Evolutionary conservation across 2,113 vertebrate species (phyloP), one percentile per base, ranked within the genome.

Genomic region (Speoplatyrhinus poulsoni): DNA sequence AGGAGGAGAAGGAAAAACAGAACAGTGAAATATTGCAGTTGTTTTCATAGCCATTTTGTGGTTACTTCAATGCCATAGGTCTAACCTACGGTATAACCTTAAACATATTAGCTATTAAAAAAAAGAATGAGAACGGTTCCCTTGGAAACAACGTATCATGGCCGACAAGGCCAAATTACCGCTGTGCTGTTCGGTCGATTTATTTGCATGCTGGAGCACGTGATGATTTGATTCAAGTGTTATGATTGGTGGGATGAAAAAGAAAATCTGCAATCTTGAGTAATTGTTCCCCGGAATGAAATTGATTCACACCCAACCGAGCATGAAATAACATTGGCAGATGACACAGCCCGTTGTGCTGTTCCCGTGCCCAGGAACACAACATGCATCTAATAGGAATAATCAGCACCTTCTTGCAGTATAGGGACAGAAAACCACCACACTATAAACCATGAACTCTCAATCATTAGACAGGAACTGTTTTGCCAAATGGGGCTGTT

Each of bases 311-410:
- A 91, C 85, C 86, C 87, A 91, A 82, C 85, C 67, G 85, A 93
- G 91, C 91, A 84, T 93, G 90, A 92, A 93, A 93, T 93, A 90
- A 91, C 89, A 90, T 86, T 92, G 90, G 90, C 90, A 91, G 91
- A 92, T 92, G 89, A 91, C 90, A 91, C 83, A 87, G 88, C 48
- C 82, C 76, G 74, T 76, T 75, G 76, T 82, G 80, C 85, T 88
- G 87, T 85, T 87, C 90, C 87, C 81, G 85, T 82, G 87, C 80
- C 80, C 84, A 85, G 84, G 79, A 90, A 92, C 88, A 91, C 86
- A 89, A 86, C 82, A 88, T 73, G 72, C 73, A 77, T 91, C 88
- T 91, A 92, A 90, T 90, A 87, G 79, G 73, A 86, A 88, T 89
- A 88, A 91, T 92, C 88, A 90, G 88, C 85, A 87, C 82, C 82